Evolutionary conservation across 2,888 invertebrate species (phyloP), one percentile per base, ranked within the genome.

Genomic region (Nymphalis urticae): DNA sequence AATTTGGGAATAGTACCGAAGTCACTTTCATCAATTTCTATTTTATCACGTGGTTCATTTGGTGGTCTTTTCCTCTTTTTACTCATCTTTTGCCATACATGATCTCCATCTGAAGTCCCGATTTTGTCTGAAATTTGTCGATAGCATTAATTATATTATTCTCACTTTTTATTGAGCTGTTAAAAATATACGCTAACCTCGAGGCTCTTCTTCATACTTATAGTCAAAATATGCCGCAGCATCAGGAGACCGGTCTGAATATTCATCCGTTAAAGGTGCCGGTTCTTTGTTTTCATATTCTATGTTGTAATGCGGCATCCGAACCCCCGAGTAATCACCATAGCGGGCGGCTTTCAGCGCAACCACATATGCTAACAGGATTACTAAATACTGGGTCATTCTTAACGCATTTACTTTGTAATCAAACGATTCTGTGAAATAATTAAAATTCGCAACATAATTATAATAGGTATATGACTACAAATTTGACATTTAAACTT

Each of bases 401-500:
- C n/a, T 58, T n/a, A n/a, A 42, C 58, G 19, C 19, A 19, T 10
- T 19, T 58, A 58, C 42, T 19, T 42, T 58, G 42, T 19, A 19
- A 42, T 36, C 19, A 19, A 19, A 65, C 50, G 50, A 47, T 50
- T 58, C 19, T 42, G 53, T 53, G 51, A 59, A 70, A 64, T 64
- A 53, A n/a, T 54, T n/a, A 53, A 78, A 82, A 81, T 79, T 78
- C 79, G 77, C 80, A 76, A 80, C 87, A 88, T 86, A 80, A 80
- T 85, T 83, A 79, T 75, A 72, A 79, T 42, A 42, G 13, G 8
- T 78, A 76, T 80, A 76, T 75, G 81, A 90, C 90, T 87, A 81
- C 71, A 79, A 90, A 88, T 90, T 90, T 90, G 89, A 87, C 88
- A 84, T 80, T 76, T 68, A 80, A 62, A 64, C 58, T 53, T 69